phyloP scores from a whole-genome alignment of 2,113 vertebrate species.

The Tachycineta bicolor region DNA sequence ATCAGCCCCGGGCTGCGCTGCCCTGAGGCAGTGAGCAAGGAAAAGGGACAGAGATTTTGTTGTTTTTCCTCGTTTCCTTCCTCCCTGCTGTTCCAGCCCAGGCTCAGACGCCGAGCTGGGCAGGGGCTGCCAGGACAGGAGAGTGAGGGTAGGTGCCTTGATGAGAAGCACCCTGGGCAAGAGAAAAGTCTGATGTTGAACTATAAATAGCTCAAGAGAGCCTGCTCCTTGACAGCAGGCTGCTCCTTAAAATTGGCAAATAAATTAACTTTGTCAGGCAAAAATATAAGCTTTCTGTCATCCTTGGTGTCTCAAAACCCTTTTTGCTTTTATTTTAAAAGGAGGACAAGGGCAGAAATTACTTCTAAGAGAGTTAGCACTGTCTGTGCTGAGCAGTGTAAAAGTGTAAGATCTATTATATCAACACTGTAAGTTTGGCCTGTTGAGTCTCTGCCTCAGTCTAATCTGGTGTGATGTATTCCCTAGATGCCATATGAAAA shows the following conservation, averaged over 20 bases:
- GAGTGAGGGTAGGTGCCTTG: neutral
- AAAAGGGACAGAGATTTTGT: neutral
- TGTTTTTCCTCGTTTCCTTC: neutral
- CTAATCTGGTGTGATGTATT: neutral
- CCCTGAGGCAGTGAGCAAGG: neutral
- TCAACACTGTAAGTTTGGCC: neutral
- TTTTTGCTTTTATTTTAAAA: neutral
- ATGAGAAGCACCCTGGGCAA: neutral
- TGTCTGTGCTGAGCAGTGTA: neutral
- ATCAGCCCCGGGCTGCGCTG: neutral
- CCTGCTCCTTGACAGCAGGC: neutral
- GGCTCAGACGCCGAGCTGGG: rapidly evolving
- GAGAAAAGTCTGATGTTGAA: neutral
- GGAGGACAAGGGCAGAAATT: neutral
- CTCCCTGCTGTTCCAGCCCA: neutral
- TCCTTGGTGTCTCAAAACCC: neutral
- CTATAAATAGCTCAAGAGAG: neutral
- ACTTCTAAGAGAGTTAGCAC: neutral
- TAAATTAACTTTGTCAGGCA: neutral
- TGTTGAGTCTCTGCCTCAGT: neutral
- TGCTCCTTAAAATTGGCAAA: neutral
- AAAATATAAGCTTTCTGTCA: neutral
- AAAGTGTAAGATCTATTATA: neutral
- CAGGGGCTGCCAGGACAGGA: neutral
- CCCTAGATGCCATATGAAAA: neutral